Base-by-base conservation (phyloP, 2,888 invertebrate genomes). In the Oscheius sp. region DNA sequence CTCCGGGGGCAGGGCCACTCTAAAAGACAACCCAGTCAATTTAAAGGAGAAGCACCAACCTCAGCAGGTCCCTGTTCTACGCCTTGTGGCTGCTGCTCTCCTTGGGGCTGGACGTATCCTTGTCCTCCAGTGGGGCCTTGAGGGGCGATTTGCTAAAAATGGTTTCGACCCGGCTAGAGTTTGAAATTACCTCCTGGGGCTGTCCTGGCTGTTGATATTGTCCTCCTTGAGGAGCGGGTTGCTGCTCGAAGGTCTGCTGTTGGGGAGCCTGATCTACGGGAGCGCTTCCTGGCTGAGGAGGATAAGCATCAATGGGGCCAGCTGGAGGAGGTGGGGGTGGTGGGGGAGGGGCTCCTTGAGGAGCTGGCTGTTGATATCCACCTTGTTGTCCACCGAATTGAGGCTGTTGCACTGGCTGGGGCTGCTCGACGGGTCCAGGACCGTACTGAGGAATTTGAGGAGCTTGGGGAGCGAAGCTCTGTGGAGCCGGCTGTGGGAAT, bases 71-170 rank as follows among this genome's bases (percentile, higher is more conserved):
- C 75, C 46, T 72, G 71, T 29, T 74, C 72, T 13, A 76, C 73
- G 74, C 71, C 76, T 59, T 72, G 49, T 21, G 27, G 63, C 27
- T 49, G 72, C 63, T 75, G 77, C 59, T 75, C 77, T 61, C 75
- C 75, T 69, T 78, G 73, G 27, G 66, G 66, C 66, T 66, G 46
- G 25, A 23, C 52, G 27, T 70, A 46, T 12, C 45, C 55, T 23
- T 70, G 29, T 12, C 45, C 55, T 23, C 63, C 56, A 41, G 45
- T 41, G 16, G 53, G 52, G 41, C 58, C 45, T 25, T 49, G 52
- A 52, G 61, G 29, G 5, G 56, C 64, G 35, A 43, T 41, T 41
- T 66, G 2, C 49, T 18, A 23, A 66, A 46, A 18, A 58, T 29
- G 27, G 25, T 23, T 29, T 9, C n/a, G n/a, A n/a, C n/a, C n/a